phyloP scores from a whole-genome alignment of 1,140 invertebrate species.

The Antheraea mylitta region DNA sequence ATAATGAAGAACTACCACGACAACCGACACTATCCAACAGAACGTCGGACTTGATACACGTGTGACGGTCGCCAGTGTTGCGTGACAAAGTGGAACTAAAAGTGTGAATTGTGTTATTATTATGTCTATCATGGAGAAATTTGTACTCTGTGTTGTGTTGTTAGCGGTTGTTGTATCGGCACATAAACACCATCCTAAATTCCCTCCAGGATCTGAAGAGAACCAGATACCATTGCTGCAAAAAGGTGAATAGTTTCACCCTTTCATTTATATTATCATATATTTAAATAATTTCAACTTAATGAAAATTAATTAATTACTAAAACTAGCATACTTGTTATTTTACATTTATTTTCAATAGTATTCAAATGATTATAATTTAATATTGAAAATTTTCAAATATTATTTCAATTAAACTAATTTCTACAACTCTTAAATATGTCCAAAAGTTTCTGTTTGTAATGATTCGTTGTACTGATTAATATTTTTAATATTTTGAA shows the following conservation, averaged over 20 bases:
- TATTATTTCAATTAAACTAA: no score
- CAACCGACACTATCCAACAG: conserved; percentile 48
- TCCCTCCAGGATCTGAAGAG: conserved; percentile 47
- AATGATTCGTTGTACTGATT: no score
- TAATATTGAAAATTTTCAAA: no score
- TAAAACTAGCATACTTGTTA: no score
- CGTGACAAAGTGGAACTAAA: conserved; percentile 24
- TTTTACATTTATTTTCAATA: no score
- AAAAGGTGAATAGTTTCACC: neutral
- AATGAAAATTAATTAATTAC: neutral
- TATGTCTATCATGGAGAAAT: conserved; percentile 40
- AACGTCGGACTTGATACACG: conserved; percentile 55
- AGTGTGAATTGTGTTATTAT: neutral
- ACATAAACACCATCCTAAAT: conserved; percentile 37
- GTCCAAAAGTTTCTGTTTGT: no score
- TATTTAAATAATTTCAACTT: neutral
- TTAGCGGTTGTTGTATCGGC: conserved; percentile 42
- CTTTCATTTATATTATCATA: neutral
- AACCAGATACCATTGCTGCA: neutral
- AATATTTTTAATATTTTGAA: neutral
- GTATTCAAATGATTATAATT: no score
- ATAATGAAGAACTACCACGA: conserved; percentile 52
- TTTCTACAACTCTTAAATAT: no score
- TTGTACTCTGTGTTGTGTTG: conserved; percentile 47
- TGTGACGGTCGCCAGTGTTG: conserved; percentile 23